Percentiles rank a stretch among this genome's conserved stretches.
Conservation (phyloP, 2,797 vertebrate species). For the Lacerta viridis region DNA sequence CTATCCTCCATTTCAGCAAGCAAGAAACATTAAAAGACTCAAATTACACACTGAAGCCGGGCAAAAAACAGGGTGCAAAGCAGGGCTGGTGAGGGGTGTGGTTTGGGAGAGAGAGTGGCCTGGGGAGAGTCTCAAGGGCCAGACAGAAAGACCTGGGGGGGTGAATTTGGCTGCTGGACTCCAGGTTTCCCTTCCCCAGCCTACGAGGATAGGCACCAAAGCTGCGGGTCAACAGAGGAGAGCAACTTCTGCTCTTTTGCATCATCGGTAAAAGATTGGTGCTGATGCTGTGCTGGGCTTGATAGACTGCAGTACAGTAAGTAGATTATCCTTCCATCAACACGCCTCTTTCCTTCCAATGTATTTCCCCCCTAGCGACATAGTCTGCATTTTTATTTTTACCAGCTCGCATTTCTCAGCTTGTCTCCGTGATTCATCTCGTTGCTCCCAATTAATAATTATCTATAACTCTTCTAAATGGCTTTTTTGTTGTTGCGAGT, state of each 20-base stretch:
- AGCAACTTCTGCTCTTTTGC: background rate
- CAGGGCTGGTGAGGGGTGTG: no score
- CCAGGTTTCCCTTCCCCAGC: no score
- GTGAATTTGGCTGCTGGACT: no score
- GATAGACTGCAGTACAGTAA: background rate
- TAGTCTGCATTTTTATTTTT: background rate
- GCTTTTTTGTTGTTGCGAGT: background rate
- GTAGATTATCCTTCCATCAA: slow-evolving; percentile 14
- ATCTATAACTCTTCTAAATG: slow-evolving; percentile 17
- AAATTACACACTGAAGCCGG: no score
- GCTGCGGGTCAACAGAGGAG: background rate
- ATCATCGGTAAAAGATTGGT: background rate
- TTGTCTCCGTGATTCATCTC: slow-evolving; percentile 41
- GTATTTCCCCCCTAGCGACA: background rate
- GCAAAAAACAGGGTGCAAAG: no score
- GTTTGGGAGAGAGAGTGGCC: no score
- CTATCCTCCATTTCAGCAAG: no score
- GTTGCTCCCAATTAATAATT: slow-evolving; percentile 34
- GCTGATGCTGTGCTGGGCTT: background rate
- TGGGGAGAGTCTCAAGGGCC: no score
- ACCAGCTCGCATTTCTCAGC: background rate
- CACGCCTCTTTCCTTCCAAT: background rate
- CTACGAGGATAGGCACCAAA: background rate
- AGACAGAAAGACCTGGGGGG: background rate
- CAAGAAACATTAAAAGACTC: no score